These are phyloP conservation scores for Pelodytes ibericus DNA, from an alignment of 2,797 vertebrate genomes.

Conservation along the genomic window DNA sequence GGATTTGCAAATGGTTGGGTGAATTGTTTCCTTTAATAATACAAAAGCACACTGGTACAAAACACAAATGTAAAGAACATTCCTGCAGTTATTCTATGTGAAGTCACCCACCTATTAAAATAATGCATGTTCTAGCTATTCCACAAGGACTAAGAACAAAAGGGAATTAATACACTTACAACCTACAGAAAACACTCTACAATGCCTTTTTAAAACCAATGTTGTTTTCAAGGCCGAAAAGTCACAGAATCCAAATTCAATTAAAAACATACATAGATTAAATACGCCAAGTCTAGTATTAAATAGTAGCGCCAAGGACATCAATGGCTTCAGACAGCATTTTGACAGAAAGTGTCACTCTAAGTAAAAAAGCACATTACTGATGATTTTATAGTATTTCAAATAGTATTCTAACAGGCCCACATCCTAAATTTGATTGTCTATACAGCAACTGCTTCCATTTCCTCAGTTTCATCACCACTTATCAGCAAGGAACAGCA, in stretches of 20 bases:
- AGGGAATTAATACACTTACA: constrained; percentile 7
- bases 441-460: too few relatives aligned
- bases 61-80: constrained; percentile 41
- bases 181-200: background rate
- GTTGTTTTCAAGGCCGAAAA: constrained; percentile 22
- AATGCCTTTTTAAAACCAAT: too few relatives aligned
- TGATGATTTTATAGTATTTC: too few relatives aligned
- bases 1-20: constrained; percentile 43
- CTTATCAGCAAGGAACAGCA: too few relatives aligned
- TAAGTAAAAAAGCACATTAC: too few relatives aligned
- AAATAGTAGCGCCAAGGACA: background rate
- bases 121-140: constrained; percentile 18
- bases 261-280: constrained; percentile 1
- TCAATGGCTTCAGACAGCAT: background rate
- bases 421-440: too few relatives aligned
- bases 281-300: background rate
- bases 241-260: background rate
- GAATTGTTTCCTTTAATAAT: constrained; percentile 46
- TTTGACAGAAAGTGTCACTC: too few relatives aligned
- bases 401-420: too few relatives aligned
- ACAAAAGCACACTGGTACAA: constrained; percentile 40
- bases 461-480: too few relatives aligned
- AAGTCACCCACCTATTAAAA: constrained; percentile 31
- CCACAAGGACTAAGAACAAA: constrained; percentile 8
- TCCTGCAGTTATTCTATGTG: constrained; percentile 37